Base-by-base conservation (phyloP, 1,140 invertebrate genomes). In the Platyura marginata region DNA sequence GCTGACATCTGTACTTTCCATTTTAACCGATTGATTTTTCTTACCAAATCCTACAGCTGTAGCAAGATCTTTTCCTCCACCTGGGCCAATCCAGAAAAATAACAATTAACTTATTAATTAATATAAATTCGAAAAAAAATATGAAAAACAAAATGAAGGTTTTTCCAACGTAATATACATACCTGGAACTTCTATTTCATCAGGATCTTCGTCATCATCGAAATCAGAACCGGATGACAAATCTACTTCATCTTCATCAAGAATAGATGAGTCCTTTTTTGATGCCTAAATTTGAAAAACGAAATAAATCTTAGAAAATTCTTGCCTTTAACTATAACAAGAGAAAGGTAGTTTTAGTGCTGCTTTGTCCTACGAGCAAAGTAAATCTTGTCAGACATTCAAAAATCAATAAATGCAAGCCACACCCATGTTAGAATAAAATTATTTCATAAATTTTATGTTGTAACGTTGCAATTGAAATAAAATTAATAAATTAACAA, bases 171-270 rank as follows among this genome's bases (percentile, higher is more conserved):
- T 9, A 6, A 36, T 21, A 19, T n/a, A 56, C 53, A 61, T 63
- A 84, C 82, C 83, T 61, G 83, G 83, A 32, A 89, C 81, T 74
- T 87, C 79, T 62, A 86, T 83, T 65, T 83, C 84, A 60, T 89
- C 84, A 44, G 84, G 84, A 72, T 89, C 84, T 49, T 86, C 82
- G 63, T 87, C 81, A 55, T 86, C 82, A 55, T 85, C 81, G 60
- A 85, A 85, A 56, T 86, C 81, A 46, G 79, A 81, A 44, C 75
- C 79, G 23, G 78, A 80, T 42, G 74, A 72, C 44, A 77, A 72
- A 44, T 79, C 77, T 43, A 70, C 66, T 55, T 75, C 72, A 42
- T 72, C 69, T 41, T 67, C 64, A 42, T 56, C 54, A 18, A 38
- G 13, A 29, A 13, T 8, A 29, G 13, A 29, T 29, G 52, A 54